A percentile compares a stretch with the other conserved stretches of the same genome.
Evolutionary conservation across 2,797 vertebrate genomes (phyloP).

Genomic region (Glyptemys insculpta): DNA sequence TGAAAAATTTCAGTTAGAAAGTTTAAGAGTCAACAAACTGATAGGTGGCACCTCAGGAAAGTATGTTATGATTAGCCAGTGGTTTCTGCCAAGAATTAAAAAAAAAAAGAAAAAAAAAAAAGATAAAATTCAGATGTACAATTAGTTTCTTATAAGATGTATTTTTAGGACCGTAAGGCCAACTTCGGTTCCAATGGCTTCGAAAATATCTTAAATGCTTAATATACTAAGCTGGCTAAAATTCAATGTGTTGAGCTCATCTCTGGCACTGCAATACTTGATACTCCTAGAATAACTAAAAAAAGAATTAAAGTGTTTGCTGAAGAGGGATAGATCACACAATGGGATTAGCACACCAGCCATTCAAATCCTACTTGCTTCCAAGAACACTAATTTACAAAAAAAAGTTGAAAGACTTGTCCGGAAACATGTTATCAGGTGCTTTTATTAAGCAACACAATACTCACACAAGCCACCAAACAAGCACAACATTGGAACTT

Average conservation of each 20-base stretch:
- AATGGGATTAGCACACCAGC: not conserved
- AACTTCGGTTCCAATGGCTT: not conserved
- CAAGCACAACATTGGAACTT: not conserved
- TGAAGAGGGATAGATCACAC: not conserved
- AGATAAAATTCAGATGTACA: not conserved
- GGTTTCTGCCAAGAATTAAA: not conserved
- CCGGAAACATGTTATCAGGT: not conserved
- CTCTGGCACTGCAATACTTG: not conserved
- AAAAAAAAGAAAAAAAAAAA: not conserved
- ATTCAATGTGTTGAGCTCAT: not conserved
- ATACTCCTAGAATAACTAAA: not conserved
- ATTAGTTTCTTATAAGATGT: not conserved
- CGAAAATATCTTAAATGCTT: not conserved
- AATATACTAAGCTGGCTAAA: not conserved
- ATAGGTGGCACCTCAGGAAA: not conserved
- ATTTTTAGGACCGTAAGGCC: not conserved
- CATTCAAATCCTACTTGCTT: not conserved
- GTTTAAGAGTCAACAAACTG: not conserved
- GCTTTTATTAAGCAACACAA: conserved; percentile 37
- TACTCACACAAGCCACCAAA: not conserved
- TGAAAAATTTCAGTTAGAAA: not conserved
- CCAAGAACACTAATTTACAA: not conserved
- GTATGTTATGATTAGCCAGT: accelerated
- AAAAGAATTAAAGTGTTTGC: not conserved
- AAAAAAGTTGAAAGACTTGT: not conserved